Percentiles rank a stretch among this genome's conserved stretches.
Conservation (phyloP, 2,797 vertebrate species). For the Chelidonichthys spinosus region DNA sequence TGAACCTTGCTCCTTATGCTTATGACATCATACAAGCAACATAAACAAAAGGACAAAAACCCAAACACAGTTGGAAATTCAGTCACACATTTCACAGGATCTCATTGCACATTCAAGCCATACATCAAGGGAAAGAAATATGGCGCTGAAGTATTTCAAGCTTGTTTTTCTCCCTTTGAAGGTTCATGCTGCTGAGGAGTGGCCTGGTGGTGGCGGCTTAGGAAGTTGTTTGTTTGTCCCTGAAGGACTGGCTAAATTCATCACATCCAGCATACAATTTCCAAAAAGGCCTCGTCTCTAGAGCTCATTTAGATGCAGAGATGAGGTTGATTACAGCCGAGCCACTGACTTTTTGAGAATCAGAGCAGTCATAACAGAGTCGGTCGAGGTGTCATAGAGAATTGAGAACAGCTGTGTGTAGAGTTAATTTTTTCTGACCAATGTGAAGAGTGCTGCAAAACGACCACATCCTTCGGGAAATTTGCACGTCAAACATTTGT, state of each 20-base stretch:
- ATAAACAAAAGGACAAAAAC: slow-evolving; percentile 23
- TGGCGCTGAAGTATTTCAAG: slow-evolving; percentile 42
- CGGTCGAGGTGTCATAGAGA: slow-evolving; percentile 22
- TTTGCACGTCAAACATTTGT: slow-evolving; percentile 28
- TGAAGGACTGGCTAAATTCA: slow-evolving; percentile 67
- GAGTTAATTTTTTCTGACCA: slow-evolving; percentile 13
- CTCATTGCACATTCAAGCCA: slow-evolving; percentile 42
- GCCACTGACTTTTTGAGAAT: slow-evolving; percentile 29
- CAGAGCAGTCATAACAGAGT: slow-evolving; percentile 29
- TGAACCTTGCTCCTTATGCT: not conserved
- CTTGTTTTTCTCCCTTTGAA: slow-evolving; percentile 64
- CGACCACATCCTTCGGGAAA: slow-evolving; percentile 31
- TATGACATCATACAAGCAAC: slow-evolving; percentile 35
- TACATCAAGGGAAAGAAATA: slow-evolving; percentile 40
- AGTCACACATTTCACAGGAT: slow-evolving; percentile 34
- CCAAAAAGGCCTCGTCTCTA: slow-evolving; percentile 11
- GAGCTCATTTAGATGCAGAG: slow-evolving; percentile 35
- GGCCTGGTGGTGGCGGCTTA: slow-evolving; percentile 53
- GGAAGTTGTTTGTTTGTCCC: slow-evolving; percentile 81
- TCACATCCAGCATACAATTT: slow-evolving; percentile 54
- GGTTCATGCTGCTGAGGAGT: slow-evolving; percentile 59
- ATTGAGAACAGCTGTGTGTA: slow-evolving; percentile 48
- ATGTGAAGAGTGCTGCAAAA: slow-evolving; percentile 30
- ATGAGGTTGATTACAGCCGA: slow-evolving; percentile 42
- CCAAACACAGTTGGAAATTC: slow-evolving; percentile 28